Evolutionary conservation across 2,888 invertebrate species (phyloP).

Genomic region (Tigriopus californicus): DNA sequence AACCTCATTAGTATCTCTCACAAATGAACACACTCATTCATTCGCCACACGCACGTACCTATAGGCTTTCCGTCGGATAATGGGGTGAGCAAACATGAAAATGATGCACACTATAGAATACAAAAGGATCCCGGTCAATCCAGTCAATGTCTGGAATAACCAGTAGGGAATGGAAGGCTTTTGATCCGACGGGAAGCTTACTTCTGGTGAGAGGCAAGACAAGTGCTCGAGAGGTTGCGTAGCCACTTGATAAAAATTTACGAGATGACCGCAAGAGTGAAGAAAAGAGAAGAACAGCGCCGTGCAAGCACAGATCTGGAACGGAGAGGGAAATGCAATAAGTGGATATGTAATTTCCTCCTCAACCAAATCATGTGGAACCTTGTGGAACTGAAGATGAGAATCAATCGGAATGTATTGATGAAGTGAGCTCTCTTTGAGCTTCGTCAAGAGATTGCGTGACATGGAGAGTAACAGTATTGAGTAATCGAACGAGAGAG

Average conservation of each 20-base stretch:
- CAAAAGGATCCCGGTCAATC: slow-evolving; percentile 45
- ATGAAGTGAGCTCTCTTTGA: slow-evolving; percentile 79
- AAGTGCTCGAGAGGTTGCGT: slow-evolving; percentile 82
- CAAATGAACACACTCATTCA: too few relatives aligned
- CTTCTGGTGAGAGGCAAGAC: slow-evolving; percentile 73
- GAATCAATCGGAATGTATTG: slow-evolving; percentile 83
- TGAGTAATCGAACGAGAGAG: slow-evolving; percentile 80
- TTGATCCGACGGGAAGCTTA: slow-evolving; percentile 81
- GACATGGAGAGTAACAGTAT: slow-evolving; percentile 66
- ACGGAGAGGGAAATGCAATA: slow-evolving; percentile 28
- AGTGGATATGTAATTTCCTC: too few relatives aligned
- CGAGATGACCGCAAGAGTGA: slow-evolving; percentile 81
- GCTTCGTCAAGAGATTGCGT: slow-evolving; percentile 69
- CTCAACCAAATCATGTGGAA: too few relatives aligned
- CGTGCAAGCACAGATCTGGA: slow-evolving; percentile 86
- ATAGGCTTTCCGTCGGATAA: slow-evolving; percentile 73
- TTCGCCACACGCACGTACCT: too few relatives aligned
- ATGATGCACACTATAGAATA: slow-evolving; percentile 81
- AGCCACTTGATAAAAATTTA: slow-evolving; percentile 89
- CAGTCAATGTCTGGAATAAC: slow-evolving; percentile 85
- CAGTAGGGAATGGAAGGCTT: slow-evolving; percentile 83
- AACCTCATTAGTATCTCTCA: too few relatives aligned
- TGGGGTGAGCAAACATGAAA: slow-evolving; percentile 81
- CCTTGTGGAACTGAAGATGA: slow-evolving; percentile 40
- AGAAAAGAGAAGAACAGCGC: slow-evolving; percentile 75